These are phyloP conservation scores for Poliocrania exsul DNA, from an alignment of 2,797 vertebrate species.

Conservation along the genomic window DNA sequence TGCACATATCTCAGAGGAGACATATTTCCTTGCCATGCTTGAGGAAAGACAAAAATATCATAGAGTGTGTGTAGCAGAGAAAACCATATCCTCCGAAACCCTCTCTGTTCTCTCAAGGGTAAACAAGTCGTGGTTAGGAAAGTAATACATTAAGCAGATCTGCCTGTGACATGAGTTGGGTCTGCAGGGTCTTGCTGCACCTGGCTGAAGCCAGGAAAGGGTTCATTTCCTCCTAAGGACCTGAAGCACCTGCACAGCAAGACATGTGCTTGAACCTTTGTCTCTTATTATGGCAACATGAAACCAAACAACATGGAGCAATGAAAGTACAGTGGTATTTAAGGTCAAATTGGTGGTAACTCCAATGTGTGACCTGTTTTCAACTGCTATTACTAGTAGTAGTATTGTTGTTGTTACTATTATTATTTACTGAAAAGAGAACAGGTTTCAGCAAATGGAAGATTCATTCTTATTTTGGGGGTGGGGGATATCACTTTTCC, in stretches of 20 bases:
- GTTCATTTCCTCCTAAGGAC: background rate
- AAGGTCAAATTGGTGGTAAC: background rate
- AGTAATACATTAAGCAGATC: background rate
- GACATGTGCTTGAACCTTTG: background rate
- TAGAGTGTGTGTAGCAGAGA: background rate
- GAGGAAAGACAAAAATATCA: constrained; percentile 36
- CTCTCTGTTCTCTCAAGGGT: background rate
- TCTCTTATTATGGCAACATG: background rate
- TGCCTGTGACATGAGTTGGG: background rate
- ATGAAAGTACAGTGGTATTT: background rate
- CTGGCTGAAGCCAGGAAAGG: rapidly evolving
- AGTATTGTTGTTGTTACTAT: background rate
- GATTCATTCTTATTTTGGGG: background rate
- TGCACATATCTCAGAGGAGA: constrained; percentile 41
- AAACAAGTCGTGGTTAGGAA: background rate
- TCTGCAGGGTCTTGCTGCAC: background rate
- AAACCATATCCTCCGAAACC: background rate
- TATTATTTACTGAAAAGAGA: background rate
- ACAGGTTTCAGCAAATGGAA: background rate
- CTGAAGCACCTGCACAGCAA: background rate
- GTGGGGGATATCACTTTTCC: background rate
- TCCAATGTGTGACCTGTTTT: background rate
- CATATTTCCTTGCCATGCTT: background rate
- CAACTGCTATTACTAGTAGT: background rate
- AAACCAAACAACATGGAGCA: rapidly evolving